Percentiles rank a stretch among this genome's conserved stretches.
phyloP scores from a whole-genome alignment of 1,140 invertebrate species.

The Brevipalpus yothersi region DNA sequence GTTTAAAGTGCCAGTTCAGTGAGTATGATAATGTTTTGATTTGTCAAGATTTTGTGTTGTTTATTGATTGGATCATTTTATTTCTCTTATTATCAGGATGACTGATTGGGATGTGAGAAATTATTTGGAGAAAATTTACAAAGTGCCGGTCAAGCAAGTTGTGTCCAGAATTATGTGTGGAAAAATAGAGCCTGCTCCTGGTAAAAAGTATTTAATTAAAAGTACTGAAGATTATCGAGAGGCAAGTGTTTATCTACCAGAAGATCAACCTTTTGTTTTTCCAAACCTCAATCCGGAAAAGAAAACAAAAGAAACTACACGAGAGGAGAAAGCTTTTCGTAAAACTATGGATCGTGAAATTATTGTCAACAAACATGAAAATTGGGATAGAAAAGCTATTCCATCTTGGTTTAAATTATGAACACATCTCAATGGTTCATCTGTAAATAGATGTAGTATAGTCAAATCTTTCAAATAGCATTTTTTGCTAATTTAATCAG shows the following conservation, averaged over 20 bases:
- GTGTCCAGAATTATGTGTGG: slow-evolving; percentile 19
- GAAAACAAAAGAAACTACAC: slow-evolving; percentile 11
- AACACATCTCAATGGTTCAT: neutral
- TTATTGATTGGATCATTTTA: neutral
- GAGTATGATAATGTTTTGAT: neutral
- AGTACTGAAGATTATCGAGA: slow-evolving; percentile 61
- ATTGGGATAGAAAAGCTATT: neutral
- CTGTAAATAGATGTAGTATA: too few relatives aligned
- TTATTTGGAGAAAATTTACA: slow-evolving; percentile 85
- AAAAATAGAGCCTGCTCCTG: slow-evolving; percentile 15
- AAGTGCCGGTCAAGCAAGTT: slow-evolving; percentile 44
- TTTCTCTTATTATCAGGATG: slow-evolving; percentile 26
- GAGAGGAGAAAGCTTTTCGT: neutral
- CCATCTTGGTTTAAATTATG: neutral
- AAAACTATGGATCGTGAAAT: neutral
- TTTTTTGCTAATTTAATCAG: too few relatives aligned
- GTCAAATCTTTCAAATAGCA: too few relatives aligned
- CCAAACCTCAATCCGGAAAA: slow-evolving; percentile 18
- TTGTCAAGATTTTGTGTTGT: too few relatives aligned
- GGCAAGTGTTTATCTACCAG: slow-evolving; percentile 42
- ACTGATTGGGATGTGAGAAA: slow-evolving; percentile 62
- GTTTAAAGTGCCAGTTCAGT: slow-evolving; percentile 50
- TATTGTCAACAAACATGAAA: neutral
- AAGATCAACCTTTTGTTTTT: slow-evolving; percentile 17
- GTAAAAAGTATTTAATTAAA: slow-evolving; percentile 38